These are phyloP conservation scores for Centrocercus urophasianus DNA, from an alignment of 2,113 vertebrate genomes.

Conservation along the genomic window DNA sequence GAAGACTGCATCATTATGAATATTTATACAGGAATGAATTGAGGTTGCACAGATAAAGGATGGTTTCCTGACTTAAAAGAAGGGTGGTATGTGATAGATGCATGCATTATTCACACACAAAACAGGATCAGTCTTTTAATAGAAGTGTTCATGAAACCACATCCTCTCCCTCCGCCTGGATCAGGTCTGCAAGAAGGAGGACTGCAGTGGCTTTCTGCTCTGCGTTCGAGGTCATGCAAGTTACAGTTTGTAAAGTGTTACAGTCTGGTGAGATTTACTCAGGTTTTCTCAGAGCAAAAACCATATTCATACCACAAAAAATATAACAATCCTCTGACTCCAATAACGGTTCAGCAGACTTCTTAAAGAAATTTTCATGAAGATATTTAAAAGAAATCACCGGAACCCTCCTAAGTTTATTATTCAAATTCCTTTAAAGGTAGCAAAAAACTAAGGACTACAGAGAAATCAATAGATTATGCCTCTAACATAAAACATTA, in stretches of 20 bases:
- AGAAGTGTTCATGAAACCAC: background rate
- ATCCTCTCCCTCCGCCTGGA: background rate
- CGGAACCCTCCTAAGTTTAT: background rate
- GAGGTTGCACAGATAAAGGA: slow-evolving; percentile 63
- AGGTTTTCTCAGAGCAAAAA: background rate
- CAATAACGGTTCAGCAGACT: background rate
- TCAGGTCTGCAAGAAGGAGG: background rate
- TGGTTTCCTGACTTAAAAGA: slow-evolving; percentile 52
- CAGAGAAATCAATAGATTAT: background rate
- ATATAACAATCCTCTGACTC: background rate
- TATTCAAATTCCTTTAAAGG: background rate
- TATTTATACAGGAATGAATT: slow-evolving; percentile 61
- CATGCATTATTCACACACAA: slow-evolving; percentile 41
- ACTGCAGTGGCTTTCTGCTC: background rate
- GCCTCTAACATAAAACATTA: background rate
- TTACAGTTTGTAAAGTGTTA: background rate
- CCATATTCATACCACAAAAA: background rate
- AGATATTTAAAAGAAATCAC: background rate
- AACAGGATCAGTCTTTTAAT: slow-evolving; percentile 55
- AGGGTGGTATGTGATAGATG: background rate
- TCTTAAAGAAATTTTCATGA: background rate
- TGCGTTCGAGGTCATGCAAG: background rate
- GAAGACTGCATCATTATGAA: slow-evolving; percentile 48
- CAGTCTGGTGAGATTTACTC: rapidly evolving
- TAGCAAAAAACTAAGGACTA: background rate